phyloP scores from a whole-genome alignment of 1,140 invertebrate genomes.

The Pseudomyrmex cubaensis region DNA sequence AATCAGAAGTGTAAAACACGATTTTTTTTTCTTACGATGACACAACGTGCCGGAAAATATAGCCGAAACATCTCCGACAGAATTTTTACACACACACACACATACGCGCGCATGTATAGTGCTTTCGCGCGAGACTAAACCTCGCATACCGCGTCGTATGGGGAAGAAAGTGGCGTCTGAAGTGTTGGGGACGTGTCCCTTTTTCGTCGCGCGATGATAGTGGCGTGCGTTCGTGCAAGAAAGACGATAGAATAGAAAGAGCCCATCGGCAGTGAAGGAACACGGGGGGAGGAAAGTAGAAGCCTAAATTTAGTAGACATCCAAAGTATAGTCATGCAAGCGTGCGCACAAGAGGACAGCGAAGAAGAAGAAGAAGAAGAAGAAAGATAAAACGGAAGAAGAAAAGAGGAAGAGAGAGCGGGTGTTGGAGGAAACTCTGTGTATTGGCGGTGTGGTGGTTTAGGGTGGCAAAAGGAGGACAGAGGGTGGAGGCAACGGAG shows the following conservation, averaged over 20 bases:
- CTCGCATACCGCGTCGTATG: conserved; percentile 19
- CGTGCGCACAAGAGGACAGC: conserved; percentile 35
- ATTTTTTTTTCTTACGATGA: not conserved
- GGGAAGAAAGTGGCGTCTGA: conserved; percentile 68
- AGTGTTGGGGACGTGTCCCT: conserved; percentile 74
- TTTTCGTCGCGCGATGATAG: conserved; percentile 57
- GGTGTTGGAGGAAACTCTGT: conserved; percentile 63
- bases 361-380: conserved; percentile 46
- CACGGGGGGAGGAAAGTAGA: conserved; percentile 36
- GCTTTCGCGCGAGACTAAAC: conserved; percentile 33
- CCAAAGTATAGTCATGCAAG: conserved; percentile 68
- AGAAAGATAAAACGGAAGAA: conserved; percentile 43
- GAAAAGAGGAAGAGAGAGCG: conserved; percentile 34
- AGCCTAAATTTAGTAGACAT: conserved; percentile 79
- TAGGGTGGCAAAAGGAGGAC: conserved; percentile 74
- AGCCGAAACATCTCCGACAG: too few species aligned
- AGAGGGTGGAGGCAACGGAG: conserved; percentile 65
- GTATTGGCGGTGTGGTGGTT: conserved; percentile 73
- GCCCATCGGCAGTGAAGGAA: not conserved
- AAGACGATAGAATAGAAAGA: conserved; percentile 39
- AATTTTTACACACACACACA: too few species aligned
- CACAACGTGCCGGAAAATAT: too few species aligned
- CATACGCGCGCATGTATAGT: not conserved
- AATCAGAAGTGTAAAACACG: not conserved
- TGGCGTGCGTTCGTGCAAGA: not conserved